These are phyloP conservation scores for Oryctolagus cuniculus DNA, from an alignment of 2,113 vertebrate genomes.

Conservation along the genomic window mOryCun1.1 NC_091435.1:171820501-171821000, in stretches of 20 bases:
- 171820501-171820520: neutral
- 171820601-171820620: neutral
- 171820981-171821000: no score
- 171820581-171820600: neutral
- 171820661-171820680: neutral
- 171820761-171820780: neutral
- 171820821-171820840: no score
- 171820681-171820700: neutral
- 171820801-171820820: no score
- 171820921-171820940: no score
- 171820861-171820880: no score
- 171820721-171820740: neutral
- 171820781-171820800: no score
- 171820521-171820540: neutral
- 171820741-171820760: neutral
- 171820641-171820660: neutral
- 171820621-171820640: neutral
- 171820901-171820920: no score
- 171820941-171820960: no score
- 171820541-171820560: neutral
- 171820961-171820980: no score
- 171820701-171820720: neutral
- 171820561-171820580: neutral
- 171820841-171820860: no score
- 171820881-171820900: no score